A percentile compares a stretch with the other conserved stretches of the same genome.
These are phyloP conservation scores for Lasioglossum marginatum DNA, from an alignment of 2,888 invertebrate genomes.

Conservation along the genomic window DNA sequence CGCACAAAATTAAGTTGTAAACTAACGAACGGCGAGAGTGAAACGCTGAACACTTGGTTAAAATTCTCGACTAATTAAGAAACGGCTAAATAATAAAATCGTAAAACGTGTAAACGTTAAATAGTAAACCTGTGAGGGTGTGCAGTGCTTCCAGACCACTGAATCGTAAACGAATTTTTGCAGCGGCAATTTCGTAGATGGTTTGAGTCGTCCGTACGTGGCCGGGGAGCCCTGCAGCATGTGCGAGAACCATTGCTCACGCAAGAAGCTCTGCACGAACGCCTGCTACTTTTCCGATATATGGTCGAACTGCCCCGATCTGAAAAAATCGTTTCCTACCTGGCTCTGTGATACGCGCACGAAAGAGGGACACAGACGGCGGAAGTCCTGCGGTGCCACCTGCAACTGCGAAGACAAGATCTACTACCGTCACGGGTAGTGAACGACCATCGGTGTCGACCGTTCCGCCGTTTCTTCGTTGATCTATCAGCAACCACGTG, in stretches of 20 bases:
- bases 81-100: neutral
- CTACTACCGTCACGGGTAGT: conserved; percentile 68
- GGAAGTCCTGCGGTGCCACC: conserved; percentile 89
- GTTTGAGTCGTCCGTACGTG: conserved; percentile 87
- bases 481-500: conserved; percentile 1
- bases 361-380: conserved; percentile 86
- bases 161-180: conserved; percentile 38
- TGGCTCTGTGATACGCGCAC: conserved; percentile 88
- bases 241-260: conserved; percentile 88
- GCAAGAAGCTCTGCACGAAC: conserved; percentile 90
- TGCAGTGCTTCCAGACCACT: neutral
- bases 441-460: conserved; percentile 22
- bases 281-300: conserved; percentile 89
- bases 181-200: conserved; percentile 72
- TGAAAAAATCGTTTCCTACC: conserved; percentile 86
- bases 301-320: conserved; percentile 90
- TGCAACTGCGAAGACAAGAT: conserved; percentile 89
- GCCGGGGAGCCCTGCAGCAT: conserved; percentile 88
- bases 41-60: no score
- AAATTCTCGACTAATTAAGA: neutral
- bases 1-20: no score
- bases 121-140: neutral
- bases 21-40: no score
- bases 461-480: conserved; percentile 4
- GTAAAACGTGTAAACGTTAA: neutral